Conservation (phyloP, 2,797 vertebrate species). For the Mormyrops boulengeri region DNA sequence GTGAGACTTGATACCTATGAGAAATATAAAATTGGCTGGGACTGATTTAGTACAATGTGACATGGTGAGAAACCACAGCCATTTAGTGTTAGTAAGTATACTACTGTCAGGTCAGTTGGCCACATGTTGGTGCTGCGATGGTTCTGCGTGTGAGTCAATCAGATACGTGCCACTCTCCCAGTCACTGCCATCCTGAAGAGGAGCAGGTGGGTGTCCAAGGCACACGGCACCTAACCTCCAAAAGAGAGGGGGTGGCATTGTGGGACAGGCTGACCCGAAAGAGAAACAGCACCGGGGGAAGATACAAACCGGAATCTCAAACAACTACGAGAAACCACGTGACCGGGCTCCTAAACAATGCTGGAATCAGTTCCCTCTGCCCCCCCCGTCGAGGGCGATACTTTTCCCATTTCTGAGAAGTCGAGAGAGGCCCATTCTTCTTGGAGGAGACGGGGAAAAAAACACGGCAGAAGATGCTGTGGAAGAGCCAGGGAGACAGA, state of each 20-base stretch:
- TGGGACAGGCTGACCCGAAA: neutral
- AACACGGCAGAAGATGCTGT: neutral
- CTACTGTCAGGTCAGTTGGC: neutral
- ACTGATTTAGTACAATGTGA: neutral
- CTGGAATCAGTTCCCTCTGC: neutral
- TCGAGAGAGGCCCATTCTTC: neutral
- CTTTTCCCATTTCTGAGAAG: neutral
- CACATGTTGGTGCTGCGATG: neutral
- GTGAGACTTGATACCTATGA: neutral
- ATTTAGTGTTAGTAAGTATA: neutral
- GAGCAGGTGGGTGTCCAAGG: neutral
- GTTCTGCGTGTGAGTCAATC: neutral
- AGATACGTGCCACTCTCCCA: neutral
- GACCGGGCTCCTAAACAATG: neutral
- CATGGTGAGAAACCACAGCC: neutral
- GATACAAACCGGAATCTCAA: neutral
- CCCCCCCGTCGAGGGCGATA: neutral
- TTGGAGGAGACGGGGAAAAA: neutral
- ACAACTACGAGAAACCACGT: neutral
- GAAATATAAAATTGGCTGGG: neutral
- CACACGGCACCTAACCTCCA: neutral
- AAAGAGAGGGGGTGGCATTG: neutral
- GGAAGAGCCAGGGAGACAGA: conserved; percentile 19
- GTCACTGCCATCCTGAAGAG: neutral
- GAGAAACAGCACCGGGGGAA: neutral